Percentiles rank a stretch among this genome's conserved stretches.
phyloP scores from a whole-genome alignment of 2,888 invertebrate genomes.

The Cyclophora punctaria region DNA sequence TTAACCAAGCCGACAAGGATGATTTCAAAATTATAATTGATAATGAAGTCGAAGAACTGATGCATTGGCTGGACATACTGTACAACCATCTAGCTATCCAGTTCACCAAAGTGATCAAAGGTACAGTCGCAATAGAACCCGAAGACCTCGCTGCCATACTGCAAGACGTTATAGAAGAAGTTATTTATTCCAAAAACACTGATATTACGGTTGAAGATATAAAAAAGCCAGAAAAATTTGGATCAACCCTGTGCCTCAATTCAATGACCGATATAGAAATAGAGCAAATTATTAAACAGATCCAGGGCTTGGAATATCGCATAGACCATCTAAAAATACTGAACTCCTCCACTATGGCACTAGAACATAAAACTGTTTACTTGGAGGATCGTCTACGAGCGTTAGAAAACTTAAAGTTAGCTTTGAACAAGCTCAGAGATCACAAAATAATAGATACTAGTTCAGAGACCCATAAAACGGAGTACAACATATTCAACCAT shows the following conservation, averaged over 20 bases:
- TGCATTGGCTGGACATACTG: constrained; percentile 34
- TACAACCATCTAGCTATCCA: constrained; percentile 28
- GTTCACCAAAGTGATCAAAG: constrained; percentile 21
- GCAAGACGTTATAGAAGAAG: too few species aligned
- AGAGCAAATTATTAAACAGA: constrained; percentile 23
- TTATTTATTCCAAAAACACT: constrained; percentile 2
- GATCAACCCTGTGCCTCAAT: constrained; percentile 4
- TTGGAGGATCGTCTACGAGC: constrained; percentile 30
- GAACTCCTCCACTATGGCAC: constrained; percentile 23
- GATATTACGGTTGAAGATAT: constrained; percentile 9
- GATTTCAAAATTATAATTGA: constrained; percentile 25
- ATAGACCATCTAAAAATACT: constrained; percentile 20
- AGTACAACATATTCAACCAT: constrained; percentile 30
- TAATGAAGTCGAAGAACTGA: constrained; percentile 34
- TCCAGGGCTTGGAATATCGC: constrained; percentile 24
- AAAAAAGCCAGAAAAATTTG: constrained; percentile 4
- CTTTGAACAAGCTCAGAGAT: constrained; percentile 19
- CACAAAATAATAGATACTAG: constrained; percentile 2
- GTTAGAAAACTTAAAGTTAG: constrained; percentile 26
- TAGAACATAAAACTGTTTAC: constrained; percentile 31
- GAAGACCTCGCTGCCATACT: too few species aligned
- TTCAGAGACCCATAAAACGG: constrained; percentile 1
- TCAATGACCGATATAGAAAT: constrained; percentile 21
- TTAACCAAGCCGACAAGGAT: constrained; percentile 22
- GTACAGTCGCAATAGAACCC: constrained; percentile 7